These are phyloP conservation scores for Microctenopoma lineatum DNA, from an alignment of 2,797 vertebrate species.

Conservation along the genomic window DNA sequence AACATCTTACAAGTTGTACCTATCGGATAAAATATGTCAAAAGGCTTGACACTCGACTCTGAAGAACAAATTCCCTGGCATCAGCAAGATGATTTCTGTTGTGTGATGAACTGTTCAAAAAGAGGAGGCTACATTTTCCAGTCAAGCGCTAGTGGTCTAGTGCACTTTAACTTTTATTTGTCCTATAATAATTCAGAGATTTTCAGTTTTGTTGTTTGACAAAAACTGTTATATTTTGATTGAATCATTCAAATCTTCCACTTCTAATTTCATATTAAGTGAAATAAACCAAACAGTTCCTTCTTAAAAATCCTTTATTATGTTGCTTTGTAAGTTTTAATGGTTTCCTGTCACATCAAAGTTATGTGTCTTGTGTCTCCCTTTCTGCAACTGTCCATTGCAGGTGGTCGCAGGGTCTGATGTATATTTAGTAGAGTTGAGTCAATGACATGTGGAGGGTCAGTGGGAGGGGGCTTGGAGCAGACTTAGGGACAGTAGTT, in stretches of 20 bases:
- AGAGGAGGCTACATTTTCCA: background rate
- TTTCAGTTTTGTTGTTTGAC: too few species aligned
- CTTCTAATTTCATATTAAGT: background rate
- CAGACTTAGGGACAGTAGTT: conserved; percentile 43
- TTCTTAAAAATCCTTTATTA: background rate
- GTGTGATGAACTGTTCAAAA: background rate
- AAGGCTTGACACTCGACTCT: too few species aligned
- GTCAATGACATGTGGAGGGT: conserved; percentile 44
- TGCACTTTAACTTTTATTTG: too few species aligned
- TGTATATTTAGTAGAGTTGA: conserved; percentile 79
- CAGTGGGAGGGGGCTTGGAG: conserved; percentile 57
- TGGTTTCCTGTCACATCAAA: background rate
- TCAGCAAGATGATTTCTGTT: background rate
- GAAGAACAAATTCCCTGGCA: background rate
- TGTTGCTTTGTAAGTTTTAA: background rate
- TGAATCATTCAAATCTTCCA: too few species aligned
- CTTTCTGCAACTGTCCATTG: conserved; percentile 52
- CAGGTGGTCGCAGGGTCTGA: conserved; percentile 51
- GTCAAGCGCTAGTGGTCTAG: background rate
- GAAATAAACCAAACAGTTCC: background rate
- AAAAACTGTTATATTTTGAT: too few species aligned
- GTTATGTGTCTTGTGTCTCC: conserved; percentile 24
- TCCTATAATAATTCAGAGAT: too few species aligned
- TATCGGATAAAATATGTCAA: background rate
- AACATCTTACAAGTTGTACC: conserved; percentile 1